Evolutionary conservation across 2,797 vertebrate species (phyloP), one percentile per base, ranked within the genome.

Genomic region (Microctenopoma lineatum): DNA sequence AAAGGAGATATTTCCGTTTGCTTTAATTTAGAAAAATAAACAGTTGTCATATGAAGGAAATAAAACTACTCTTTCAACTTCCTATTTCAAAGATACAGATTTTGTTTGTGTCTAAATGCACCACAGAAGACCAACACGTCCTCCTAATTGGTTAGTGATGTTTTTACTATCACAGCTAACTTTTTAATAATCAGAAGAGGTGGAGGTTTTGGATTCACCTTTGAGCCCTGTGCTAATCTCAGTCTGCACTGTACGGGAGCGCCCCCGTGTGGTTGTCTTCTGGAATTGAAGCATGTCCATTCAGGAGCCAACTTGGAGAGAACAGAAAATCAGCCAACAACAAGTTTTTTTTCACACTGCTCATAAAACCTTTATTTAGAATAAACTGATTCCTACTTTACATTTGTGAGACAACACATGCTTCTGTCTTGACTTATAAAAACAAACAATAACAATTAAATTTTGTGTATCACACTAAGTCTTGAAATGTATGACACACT

Each of bases 251-350:
- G 34, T 42, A 11, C 25, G 66, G 69, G n/a, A 29, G 34, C 5
- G 64, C 69, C 71, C 51, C 29, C 84, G 1, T 9, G 68, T 75
- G 84, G 66, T 18, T 0, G 12, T 13, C 2, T 4, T 4, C 0
- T 18, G 21, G 4, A 52, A 75, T 0, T 74, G 66, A 57, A 26
- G 15, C 41, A 32, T 15, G 21, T 2, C 15, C 4, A 46, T 2
- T 38, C 2, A 26, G n/a, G 26, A 59, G 10, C 9, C 32, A 3
- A 13, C 1, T 27, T 13, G 7, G 5, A 45, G 60, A 27, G 27
- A 5, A 38, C 11, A 32, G 2, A 29, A 21, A 16, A 25, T 25
- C 11, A 41, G 1, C 2, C 12, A 0, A 26, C 21, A 21, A 29
- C 11, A 27, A 6, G 6, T 4, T 8, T n/a, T 15, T 15, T 0